These are phyloP conservation scores for Villa cingulata DNA, from an alignment of 2,888 invertebrate species.

Conservation along the genomic window DNA sequence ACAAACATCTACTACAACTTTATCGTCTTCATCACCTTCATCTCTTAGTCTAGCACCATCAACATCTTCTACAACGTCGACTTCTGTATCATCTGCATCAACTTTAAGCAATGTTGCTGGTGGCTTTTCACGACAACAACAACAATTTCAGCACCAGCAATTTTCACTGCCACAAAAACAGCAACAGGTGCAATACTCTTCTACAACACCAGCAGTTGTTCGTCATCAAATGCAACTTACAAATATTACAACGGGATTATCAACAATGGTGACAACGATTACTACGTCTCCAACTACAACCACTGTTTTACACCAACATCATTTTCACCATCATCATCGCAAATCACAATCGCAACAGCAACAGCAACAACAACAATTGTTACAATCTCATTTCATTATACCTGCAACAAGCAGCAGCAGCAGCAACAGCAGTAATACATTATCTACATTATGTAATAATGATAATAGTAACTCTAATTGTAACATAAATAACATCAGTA, in stretches of 20 bases:
- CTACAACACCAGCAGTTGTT: constrained; percentile 5
- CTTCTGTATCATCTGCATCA: constrained; percentile 20
- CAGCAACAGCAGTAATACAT: constrained; percentile 5
- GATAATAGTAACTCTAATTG: constrained; percentile 18
- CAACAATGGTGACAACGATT: constrained; percentile 2
- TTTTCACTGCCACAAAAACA: constrained; percentile 17
- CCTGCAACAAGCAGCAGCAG: constrained; percentile 12
- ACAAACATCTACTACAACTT: constrained; percentile 21
- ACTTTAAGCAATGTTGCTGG: constrained; percentile 14
- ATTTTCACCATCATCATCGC: constrained; percentile 6
- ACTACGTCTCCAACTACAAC: not conserved
- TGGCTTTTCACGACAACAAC: constrained; percentile 18
- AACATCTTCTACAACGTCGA: constrained; percentile 14
- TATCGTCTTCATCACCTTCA: constrained; percentile 15
- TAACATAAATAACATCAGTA: constrained; percentile 8
- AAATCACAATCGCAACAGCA: constrained; percentile 3
- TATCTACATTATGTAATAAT: constrained; percentile 6
- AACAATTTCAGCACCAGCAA: constrained; percentile 20
- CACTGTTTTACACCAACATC: constrained; percentile 6
- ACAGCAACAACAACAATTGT: constrained; percentile 5
- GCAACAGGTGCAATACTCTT: constrained; percentile 9
- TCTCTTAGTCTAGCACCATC: constrained; percentile 8
- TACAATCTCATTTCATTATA: constrained; percentile 18
- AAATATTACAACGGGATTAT: constrained; percentile 11
- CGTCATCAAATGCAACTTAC: constrained; percentile 9